phyloP scores from a whole-genome alignment of 2,113 vertebrate genomes.

The Enhydra lutris region DNA sequence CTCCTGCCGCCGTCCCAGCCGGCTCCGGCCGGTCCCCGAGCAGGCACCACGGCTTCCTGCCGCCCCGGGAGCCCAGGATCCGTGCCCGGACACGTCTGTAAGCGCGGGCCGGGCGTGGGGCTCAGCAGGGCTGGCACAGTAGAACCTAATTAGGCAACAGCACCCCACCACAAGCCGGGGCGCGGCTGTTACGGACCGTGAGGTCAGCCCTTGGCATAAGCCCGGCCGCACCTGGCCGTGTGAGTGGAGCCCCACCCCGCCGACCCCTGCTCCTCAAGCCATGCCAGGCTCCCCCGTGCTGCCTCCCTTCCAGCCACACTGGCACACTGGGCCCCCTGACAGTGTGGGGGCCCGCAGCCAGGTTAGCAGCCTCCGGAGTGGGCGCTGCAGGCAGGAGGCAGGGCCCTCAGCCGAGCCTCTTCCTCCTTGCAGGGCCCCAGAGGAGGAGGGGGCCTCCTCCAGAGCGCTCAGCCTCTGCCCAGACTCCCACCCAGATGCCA shows the following conservation, averaged over 20 bases:
- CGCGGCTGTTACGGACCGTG: not conserved
- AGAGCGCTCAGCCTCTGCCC: not conserved
- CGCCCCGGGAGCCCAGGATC: not conserved
- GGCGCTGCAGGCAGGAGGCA: rapidly evolving
- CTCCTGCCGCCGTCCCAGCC: not conserved
- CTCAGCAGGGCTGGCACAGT: not conserved
- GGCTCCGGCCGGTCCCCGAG: not conserved
- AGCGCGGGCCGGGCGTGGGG: not conserved
- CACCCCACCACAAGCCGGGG: not conserved
- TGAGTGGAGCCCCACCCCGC: not conserved
- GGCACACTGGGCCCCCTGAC: not conserved
- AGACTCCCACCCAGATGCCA: not conserved
- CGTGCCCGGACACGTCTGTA: constrained; percentile 10
- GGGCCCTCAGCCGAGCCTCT: rapidly evolving
- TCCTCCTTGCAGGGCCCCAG: not conserved
- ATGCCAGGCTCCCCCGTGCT: rapidly evolving
- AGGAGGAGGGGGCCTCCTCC: not conserved
- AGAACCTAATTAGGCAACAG: constrained; percentile 24
- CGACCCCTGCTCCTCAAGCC: not conserved
- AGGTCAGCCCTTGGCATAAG: not conserved
- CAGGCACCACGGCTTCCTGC: constrained; percentile 13
- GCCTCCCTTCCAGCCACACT: not conserved
- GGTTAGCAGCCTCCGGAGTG: rapidly evolving
- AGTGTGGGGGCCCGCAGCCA: too few relatives aligned
- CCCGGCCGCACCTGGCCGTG: not conserved